Conservation (phyloP, 1,140 invertebrate species). For the Bacillus rossius region DNA sequence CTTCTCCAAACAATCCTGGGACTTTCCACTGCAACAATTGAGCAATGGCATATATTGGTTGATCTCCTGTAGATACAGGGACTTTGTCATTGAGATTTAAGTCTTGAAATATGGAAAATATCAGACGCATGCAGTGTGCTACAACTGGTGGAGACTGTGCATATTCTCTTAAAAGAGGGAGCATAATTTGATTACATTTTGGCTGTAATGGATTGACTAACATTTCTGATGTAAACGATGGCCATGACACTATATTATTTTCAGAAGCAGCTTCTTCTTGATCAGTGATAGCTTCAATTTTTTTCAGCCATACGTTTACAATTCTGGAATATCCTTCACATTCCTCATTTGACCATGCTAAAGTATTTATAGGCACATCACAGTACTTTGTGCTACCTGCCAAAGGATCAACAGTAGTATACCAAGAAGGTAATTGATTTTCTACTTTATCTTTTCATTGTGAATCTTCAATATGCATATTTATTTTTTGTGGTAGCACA, state of each 20-base stretch:
- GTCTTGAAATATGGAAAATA: background rate
- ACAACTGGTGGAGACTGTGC: background rate
- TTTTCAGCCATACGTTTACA: no score
- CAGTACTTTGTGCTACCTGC: background rate
- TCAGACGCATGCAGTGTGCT: background rate
- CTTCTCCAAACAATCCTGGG: constrained; percentile 26
- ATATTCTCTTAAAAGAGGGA: background rate
- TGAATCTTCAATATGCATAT: background rate
- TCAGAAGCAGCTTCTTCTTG: no score
- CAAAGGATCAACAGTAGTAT: background rate
- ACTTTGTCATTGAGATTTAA: constrained; percentile 6
- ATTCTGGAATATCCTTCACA: background rate
- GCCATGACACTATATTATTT: background rate
- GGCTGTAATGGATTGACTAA: no score
- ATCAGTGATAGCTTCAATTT: no score
- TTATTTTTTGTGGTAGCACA: background rate
- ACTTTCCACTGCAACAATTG: constrained; percentile 30
- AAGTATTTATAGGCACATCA: background rate
- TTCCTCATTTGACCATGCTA: no score
- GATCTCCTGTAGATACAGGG: constrained; percentile 19
- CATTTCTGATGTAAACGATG: background rate
- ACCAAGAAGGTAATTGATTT: background rate
- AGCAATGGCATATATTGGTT: constrained; percentile 25
- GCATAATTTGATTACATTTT: background rate
- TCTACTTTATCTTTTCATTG: background rate